Evolutionary conservation across 2,888 invertebrate genomes (phyloP).

Genomic region (Cacoxenus indagator): DNA sequence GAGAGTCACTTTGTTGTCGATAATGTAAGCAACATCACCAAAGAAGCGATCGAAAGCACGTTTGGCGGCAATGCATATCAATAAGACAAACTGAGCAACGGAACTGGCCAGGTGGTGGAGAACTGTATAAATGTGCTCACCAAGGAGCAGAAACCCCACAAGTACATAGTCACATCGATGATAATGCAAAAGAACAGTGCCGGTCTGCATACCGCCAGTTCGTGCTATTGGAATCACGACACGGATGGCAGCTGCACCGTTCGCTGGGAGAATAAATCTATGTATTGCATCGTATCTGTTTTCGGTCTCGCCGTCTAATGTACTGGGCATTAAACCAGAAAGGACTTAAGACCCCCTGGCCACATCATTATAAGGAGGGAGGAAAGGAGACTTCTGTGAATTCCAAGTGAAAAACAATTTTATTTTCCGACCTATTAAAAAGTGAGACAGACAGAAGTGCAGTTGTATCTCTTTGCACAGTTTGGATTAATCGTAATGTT

Average conservation of each 20-base stretch:
- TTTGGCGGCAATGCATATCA: constrained; percentile 97
- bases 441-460: not conserved
- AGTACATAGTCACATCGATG: constrained; percentile 98
- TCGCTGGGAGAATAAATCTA: constrained; percentile 99
- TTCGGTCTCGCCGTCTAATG: constrained; percentile 69
- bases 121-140: constrained; percentile 93
- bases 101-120: constrained; percentile 98
- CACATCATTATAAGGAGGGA: too few species aligned
- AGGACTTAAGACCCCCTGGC: constrained; percentile 52
- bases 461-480: not conserved
- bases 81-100: constrained; percentile 96
- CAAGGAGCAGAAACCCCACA: constrained; percentile 96
- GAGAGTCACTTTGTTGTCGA: constrained; percentile 97
- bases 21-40: constrained; percentile 97
- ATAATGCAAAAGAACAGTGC: constrained; percentile 99
- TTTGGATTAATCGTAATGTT: not conserved
- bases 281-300: constrained; percentile 91
- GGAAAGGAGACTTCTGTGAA: constrained; percentile 13
- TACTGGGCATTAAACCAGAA: constrained; percentile 40
- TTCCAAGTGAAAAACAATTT: constrained; percentile 5
- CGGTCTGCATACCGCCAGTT: constrained; percentile 97
- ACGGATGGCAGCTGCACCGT: constrained; percentile 99
- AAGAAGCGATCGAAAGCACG: constrained; percentile 96
- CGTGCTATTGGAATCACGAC: constrained; percentile 99
- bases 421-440: not conserved